Evolutionary conservation across 2,797 vertebrate species (phyloP), one percentile per base, ranked within the genome.

Genomic region (Myotis myotis): DNA sequence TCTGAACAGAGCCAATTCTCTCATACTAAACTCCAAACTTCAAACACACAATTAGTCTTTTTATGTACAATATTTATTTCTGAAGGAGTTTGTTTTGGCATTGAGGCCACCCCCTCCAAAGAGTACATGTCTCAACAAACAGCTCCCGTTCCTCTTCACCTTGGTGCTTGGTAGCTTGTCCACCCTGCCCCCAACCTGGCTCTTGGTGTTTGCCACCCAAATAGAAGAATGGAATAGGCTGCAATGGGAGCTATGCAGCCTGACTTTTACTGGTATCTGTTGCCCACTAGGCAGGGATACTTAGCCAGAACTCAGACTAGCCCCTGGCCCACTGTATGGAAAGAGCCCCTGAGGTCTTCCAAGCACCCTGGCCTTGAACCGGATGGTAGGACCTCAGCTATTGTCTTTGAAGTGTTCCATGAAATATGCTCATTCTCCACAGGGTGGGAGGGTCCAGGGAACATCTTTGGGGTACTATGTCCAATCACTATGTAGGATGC

Each of bases 61-160:
- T 93, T 92, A 89, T 90, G 78, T 93, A 91, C 85, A 81, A 64
- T 74, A 84, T 88, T 92, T 92, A 80, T 92, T 97, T 95, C 95
- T 94, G 47, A 83, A 91, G 81, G 90, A 96, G 79, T 94, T 93
- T 93, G 70, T 81, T 76, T 93, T 94, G 70, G 83, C 86, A 68
- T 68, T 36, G 68, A 92, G 81, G 66, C 47, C 72, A 91, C n/a
- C 41, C 83, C 62, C 83, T 96, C 75, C 49, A 49, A 96, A 90
- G 93, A 68, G 44, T 28, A 91, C 66, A 64, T 79, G 76, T 89
- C 87, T 92, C 41, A 79, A 95, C 89, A 95, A 81, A 93, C 23
- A 92, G 19, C n/a, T 71, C 49, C 78, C 49, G 23, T n/a, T 97
- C 33, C 75, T 91, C 64, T 91, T 96, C 44, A 74, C 86, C 71